These are phyloP conservation scores for Brachionus rubens DNA, from an alignment of 1,140 invertebrate species.

Conservation along the genomic window DNA sequence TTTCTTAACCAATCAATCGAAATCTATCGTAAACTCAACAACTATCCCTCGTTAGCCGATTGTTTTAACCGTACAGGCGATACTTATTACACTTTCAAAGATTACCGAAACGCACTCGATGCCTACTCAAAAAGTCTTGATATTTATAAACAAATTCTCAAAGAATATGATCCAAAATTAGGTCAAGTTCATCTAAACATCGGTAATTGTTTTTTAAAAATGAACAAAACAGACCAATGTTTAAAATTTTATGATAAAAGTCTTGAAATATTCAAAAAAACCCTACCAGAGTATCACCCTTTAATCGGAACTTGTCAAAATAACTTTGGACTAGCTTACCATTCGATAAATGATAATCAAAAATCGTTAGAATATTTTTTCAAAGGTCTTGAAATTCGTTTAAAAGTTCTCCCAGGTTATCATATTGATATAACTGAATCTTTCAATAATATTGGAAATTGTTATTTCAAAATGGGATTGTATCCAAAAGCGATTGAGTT, in stretches of 20 bases:
- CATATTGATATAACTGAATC: not conserved
- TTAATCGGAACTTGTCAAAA: not conserved
- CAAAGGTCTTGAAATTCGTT: not conserved
- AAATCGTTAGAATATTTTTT: not conserved
- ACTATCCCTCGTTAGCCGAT: not conserved
- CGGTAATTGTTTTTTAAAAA: too few relatives aligned
- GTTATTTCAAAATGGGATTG: not conserved
- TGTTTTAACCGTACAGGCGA: not conserved
- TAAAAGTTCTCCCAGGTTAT: not conserved
- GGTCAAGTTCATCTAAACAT: too few relatives aligned
- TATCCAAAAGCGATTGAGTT: conserved; percentile 10
- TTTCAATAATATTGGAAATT: not conserved
- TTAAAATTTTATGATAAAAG: not conserved
- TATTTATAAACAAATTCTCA: too few relatives aligned
- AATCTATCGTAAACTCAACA: not conserved
- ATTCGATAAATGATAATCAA: not conserved
- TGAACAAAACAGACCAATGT: too few relatives aligned
- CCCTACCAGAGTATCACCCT: not conserved
- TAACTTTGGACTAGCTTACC: not conserved
- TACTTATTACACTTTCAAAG: not conserved
- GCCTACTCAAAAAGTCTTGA: not conserved
- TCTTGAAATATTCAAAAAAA: not conserved
- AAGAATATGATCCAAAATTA: too few relatives aligned
- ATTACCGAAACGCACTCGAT: not conserved
- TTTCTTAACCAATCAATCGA: not conserved